Conservation (phyloP, 2,888 invertebrate genomes). For the Drosophila paramelanica region DNA sequence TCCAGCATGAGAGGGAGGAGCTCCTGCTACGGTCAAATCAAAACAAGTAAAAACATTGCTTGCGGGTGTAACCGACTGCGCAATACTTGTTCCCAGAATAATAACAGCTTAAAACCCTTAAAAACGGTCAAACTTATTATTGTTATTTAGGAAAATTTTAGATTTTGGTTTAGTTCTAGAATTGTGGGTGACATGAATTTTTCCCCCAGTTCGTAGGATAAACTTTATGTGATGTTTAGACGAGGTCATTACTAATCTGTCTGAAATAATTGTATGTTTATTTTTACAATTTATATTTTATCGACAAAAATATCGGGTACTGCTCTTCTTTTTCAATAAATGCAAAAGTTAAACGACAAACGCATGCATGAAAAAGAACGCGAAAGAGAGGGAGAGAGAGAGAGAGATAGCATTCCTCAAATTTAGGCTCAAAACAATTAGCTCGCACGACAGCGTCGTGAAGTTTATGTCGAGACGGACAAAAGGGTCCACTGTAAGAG, state of each 20-base stretch:
- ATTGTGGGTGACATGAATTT: no score
- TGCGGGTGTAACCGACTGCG: no score
- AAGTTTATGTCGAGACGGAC: constrained; percentile 41
- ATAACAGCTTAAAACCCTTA: no score
- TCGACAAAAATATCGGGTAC: not conserved
- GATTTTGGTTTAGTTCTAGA: no score
- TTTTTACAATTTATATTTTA: no score
- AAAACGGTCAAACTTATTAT: no score
- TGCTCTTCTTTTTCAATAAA: constrained; percentile 19
- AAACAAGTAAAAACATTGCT: constrained; percentile 15
- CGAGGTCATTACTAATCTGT: no score
- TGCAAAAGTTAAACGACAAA: constrained; percentile 61
- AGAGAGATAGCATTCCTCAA: constrained; percentile 43
- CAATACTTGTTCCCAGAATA: no score
- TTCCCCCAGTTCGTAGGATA: no score
- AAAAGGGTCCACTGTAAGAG: constrained; percentile 5
- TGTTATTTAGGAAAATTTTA: no score
- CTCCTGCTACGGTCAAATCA: constrained; percentile 51
- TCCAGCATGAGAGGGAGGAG: constrained; percentile 7
- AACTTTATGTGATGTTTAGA: no score
- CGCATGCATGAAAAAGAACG: constrained; percentile 11
- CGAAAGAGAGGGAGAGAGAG: not conserved
- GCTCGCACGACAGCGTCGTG: constrained; percentile 56
- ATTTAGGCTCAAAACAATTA: constrained; percentile 67
- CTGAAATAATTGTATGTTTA: no score